A percentile compares a stretch with the other conserved stretches of the same genome.
phyloP scores from a whole-genome alignment of 2,113 vertebrate species.

The Micronycteris hirsuta region DNA sequence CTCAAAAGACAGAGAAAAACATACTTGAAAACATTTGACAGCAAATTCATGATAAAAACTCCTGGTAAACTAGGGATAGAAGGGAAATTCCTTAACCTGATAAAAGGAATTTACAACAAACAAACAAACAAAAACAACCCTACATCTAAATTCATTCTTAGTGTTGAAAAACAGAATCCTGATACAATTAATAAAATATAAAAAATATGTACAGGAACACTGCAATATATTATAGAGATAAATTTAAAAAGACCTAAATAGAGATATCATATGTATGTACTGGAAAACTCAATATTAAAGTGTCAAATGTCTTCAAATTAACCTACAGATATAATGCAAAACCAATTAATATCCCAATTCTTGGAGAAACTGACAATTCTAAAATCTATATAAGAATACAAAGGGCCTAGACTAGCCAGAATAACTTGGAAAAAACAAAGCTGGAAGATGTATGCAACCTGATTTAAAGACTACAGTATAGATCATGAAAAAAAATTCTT shows the following conservation, averaged over 20 bases:
- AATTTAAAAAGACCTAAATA: not conserved
- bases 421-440: not conserved
- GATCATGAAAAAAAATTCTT: not conserved
- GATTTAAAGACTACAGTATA: not conserved
- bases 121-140: not conserved
- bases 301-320: not conserved
- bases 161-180: not conserved
- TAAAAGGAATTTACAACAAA: not conserved
- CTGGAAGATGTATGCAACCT: not conserved
- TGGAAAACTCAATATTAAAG: not conserved
- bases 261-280: not conserved
- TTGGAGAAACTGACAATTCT: not conserved
- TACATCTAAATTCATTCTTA: not conserved
- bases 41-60: not conserved
- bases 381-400: not conserved
- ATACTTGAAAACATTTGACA: not conserved
- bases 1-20: not conserved
- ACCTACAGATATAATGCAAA: not conserved
- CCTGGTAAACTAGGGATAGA: not conserved
- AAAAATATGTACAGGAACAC: not conserved
- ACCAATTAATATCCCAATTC: not conserved
- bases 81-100: not conserved
- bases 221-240: not conserved
- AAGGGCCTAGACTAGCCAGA: not conserved
- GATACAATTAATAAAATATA: not conserved